Base-by-base conservation (phyloP, 2,113 vertebrate species). In the Scortum barcoo region DNA sequence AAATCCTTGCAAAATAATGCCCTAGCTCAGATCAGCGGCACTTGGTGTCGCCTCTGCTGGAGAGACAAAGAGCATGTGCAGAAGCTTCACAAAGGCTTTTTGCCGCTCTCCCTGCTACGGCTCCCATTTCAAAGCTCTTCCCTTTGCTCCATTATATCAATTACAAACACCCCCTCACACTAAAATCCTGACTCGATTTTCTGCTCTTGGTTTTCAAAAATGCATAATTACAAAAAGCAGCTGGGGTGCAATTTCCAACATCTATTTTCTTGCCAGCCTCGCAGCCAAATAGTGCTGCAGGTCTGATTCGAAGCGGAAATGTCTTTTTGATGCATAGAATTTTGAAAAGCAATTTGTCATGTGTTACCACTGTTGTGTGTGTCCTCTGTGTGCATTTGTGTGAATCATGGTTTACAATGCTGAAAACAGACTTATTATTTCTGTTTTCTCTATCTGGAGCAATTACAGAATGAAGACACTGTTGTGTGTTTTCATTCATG, bases 91-190 rank as follows among this genome's bases (percentile, higher is more conserved):
- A 91, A 91, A 92, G 85, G 61, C 84, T 79, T 89, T 86, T 85
- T 77, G 86, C 66, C 79, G 33, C 61, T 77, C 54, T 68, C 54
- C 36, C 56, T 10, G 24, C 56, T 70, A 24, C 70, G 80, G 85
- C 81, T 86, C 60, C 73, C 78, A 67, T 93, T 87, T 91, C 83
- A 86, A 88, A 89, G 86, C 73, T 33, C 76, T 81, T 68, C 65
- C 74, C 72, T 20, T 4, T 8, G 85, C 67, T 80, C 80, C 60
- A 88, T 87, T 84, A 89, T 88, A 92, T 90, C 86, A 89, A 93
- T 93, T 90, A 88, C 86, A 90, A 86, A 93, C 91, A 84, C 81
- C 54, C 77, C 84, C 89, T 91, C 88, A 84, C 44, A 33, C 72
- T 72, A 56, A 81, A 89, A 89, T 88, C 54, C 82, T 46, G 54